Base-by-base conservation (phyloP, 2,113 vertebrate species). In the Hucho hucho region DNA sequence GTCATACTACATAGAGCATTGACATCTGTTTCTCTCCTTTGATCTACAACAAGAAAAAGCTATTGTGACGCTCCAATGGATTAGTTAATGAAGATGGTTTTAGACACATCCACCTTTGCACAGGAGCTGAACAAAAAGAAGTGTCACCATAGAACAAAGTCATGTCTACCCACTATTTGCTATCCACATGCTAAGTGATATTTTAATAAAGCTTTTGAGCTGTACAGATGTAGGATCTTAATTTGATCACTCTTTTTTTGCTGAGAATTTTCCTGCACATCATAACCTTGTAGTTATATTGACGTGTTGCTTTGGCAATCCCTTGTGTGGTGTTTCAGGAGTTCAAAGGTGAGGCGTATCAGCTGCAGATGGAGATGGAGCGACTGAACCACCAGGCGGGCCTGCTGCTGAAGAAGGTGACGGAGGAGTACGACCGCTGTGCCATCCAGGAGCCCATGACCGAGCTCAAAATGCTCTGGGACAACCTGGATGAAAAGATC, bases 311-410 rank as follows among this genome's bases (percentile, higher is more conserved):
- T 75, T 73, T 75, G 67, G 49, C 28, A 58, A 14, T 22, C 6
- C 58, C n/a, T 61, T 66, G 26, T 47, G 28, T 13, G 22, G 9
- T 46, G 72, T 74, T n/a, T 49, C 70, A 99, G 98, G 95, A 96
- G 94, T 99, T 96, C 90, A 99, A 98, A 91, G 92, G 92, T 11
- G 97, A 97, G 80, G 93, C 96, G 0, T 99, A 99, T 88, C 97
- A 98, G 73, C 96, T 98, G 26, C 97, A 98, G 91, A 99, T 99
- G 78, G 97, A 99, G 90, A 96, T 98, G 96, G 98, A 99, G 90
- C 94, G 96, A 22, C 86, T 99, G 75, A 98, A 95, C 86, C 96
- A 98, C 86, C 97, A 98, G 85, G 95, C 96, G 0, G 94, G 96
- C 14, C 89, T 98, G 32, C 90, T 99, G 75, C 91, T 98, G 77